phyloP scores from a whole-genome alignment of 2,113 vertebrate genomes.

The Willisornis vidua region DNA sequence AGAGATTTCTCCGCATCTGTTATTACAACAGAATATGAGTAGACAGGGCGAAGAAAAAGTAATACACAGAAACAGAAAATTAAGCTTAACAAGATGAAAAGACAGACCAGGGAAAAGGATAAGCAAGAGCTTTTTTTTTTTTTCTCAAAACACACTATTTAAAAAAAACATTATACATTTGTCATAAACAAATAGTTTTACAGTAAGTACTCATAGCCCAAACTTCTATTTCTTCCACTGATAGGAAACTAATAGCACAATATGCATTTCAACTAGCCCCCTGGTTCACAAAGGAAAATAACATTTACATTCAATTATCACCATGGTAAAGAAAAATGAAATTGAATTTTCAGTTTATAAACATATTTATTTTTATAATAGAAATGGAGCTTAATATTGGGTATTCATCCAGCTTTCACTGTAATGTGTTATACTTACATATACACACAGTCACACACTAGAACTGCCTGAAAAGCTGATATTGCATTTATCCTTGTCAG shows the following conservation, averaged over 20 bases:
- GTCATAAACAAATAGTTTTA: not conserved
- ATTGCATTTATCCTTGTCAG: slow-evolving; percentile 7
- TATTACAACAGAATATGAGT: not conserved
- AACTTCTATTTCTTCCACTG: not conserved
- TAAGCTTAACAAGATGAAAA: not conserved
- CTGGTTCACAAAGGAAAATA: not conserved
- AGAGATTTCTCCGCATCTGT: not conserved
- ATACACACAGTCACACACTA: not conserved
- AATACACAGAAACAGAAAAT: not conserved
- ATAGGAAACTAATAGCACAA: not conserved
- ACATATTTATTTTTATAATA: slow-evolving; percentile 11
- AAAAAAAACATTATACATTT: not conserved
- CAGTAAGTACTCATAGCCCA: not conserved
- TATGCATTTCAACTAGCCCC: not conserved
- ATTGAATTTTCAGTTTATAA: slow-evolving; percentile 21
- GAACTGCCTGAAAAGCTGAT: slow-evolving; percentile 15
- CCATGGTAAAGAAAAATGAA: slow-evolving; percentile 8
- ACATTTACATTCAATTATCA: slow-evolving; percentile 34
- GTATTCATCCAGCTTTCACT: not conserved
- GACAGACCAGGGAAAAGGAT: not conserved
- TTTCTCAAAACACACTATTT: not conserved
- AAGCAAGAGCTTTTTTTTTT: not conserved
- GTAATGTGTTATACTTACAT: not conserved
- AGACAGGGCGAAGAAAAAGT: not conserved
- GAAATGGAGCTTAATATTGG: not conserved